Percentiles rank a stretch among this genome's conserved stretches.
Evolutionary conservation across 2,888 invertebrate species (phyloP).

Genomic region (Syrista parreyssii): DNA sequence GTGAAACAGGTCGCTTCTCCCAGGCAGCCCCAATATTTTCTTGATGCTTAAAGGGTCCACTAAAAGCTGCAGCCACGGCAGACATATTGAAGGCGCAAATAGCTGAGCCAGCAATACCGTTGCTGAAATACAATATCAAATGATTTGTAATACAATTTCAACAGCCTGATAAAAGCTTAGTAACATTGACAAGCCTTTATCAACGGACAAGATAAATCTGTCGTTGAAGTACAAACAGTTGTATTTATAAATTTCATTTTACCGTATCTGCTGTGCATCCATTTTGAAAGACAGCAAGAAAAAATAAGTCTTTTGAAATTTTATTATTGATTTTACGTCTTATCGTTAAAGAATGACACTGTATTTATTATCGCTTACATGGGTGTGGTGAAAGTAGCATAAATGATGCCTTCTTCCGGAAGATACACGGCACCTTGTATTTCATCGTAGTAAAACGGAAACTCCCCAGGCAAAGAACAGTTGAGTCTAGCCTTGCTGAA

Average conservation of each 20-base stretch:
- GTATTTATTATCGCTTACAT: constrained; percentile 67
- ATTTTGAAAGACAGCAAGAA: background rate
- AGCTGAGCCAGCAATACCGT: constrained; percentile 91
- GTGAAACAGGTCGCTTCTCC: constrained; percentile 70
- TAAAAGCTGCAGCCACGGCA: constrained; percentile 82
- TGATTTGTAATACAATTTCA: background rate
- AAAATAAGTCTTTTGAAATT: background rate
- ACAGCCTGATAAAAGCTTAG: background rate
- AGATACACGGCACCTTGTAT: constrained; percentile 87
- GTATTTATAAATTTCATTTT: background rate
- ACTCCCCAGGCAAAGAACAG: constrained; percentile 86
- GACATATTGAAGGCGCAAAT: constrained; percentile 91
- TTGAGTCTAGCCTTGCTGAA: constrained; percentile 87
- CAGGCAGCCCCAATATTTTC: constrained; percentile 81
- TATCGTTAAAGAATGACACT: background rate
- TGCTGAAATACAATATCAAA: constrained; percentile 66
- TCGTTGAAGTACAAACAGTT: background rate
- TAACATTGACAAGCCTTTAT: background rate
- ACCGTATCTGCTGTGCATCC: background rate
- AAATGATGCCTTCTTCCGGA: constrained; percentile 80
- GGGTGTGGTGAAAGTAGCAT: constrained; percentile 87
- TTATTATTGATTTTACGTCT: background rate
- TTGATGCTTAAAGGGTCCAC: constrained; percentile 88
- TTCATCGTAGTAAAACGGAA: constrained; percentile 89
- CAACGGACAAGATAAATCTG: background rate